Conservation (phyloP, 2,888 invertebrate species). For the Drosophila melanosoma region DNA sequence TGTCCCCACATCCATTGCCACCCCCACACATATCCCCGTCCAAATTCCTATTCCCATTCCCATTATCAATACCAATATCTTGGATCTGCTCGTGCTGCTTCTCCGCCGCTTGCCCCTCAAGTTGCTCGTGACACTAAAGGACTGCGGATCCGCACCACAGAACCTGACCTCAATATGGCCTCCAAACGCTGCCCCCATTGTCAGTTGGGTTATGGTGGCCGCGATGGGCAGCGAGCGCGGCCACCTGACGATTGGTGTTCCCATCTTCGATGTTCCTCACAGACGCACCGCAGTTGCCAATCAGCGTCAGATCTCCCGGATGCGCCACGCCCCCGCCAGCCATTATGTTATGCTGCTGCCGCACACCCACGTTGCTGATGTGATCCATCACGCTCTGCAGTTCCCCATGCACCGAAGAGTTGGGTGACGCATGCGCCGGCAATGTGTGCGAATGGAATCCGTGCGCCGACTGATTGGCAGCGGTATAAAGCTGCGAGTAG, state of each 20-base stretch:
- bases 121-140: slow-evolving; percentile 83
- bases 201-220: slow-evolving; percentile 85
- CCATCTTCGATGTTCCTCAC: slow-evolving; percentile 85
- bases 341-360: slow-evolving; percentile 86
- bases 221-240: slow-evolving; percentile 84
- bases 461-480: slow-evolving; percentile 90
- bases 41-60: slow-evolving; percentile 4
- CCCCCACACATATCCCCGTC: slow-evolving; percentile 17
- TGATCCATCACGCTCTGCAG: slow-evolving; percentile 92
- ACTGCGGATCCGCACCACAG: slow-evolving; percentile 84
- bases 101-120: slow-evolving; percentile 61
- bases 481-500: slow-evolving; percentile 93
- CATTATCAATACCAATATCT: slow-evolving; percentile 25
- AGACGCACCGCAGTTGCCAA: slow-evolving; percentile 85
- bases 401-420: slow-evolving; percentile 88
- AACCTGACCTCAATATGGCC: slow-evolving; percentile 88
- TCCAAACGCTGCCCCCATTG: slow-evolving; percentile 89
- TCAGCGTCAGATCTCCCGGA: slow-evolving; percentile 84
- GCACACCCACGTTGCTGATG: slow-evolving; percentile 88
- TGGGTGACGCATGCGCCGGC: slow-evolving; percentile 88
- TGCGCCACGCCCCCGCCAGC: slow-evolving; percentile 84
- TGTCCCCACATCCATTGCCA: slow-evolving; percentile 17
- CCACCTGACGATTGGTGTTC: slow-evolving; percentile 84
- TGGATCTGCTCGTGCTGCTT: slow-evolving; percentile 60
- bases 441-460: slow-evolving; percentile 90